Base-by-base conservation (phyloP, 2,888 invertebrate genomes). In the Orthonevra nobilis region DNA sequence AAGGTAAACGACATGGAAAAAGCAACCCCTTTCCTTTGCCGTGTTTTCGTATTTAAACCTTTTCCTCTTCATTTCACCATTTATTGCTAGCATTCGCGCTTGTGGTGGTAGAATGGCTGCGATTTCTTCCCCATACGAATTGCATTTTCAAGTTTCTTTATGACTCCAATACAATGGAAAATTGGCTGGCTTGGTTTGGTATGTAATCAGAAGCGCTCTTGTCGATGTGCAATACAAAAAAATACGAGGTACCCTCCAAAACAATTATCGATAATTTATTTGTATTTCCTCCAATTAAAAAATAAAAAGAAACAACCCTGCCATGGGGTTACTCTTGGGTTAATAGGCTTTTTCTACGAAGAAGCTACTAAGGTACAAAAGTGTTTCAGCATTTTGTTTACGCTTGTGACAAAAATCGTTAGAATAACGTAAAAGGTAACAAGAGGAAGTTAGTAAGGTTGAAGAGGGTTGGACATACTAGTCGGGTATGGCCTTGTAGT, bases 1-100 rank as follows among this genome's bases (percentile, higher is more conserved):
- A 72, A 19, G 56, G 72, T 73, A 73, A 79, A 79, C 79, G 79
- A 73, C 66, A 72, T 38, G 72, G 64, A 77, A 73, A 79, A 73
- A 30, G 61, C 40, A 66, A 79, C 79, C 79, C 61, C 30, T 68
- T 79, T 61, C 73, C 34, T 61, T 42, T 40, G 46, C 46, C 48
- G 7, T 26, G 34, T 34, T 44, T 46, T 38, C 48, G 7, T 26
- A 42, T 34, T 44, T 46, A 66, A 66, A 66, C 64, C n/a, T 40
- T 52, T 73, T 79, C 61, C 66, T 38, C 61, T 46, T 73, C 79
- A 68, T 66, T 73, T 52, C 66, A 66, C 48, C 54, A 56, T 69
- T 20, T 42, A 60, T 46, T 50, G 40, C 34, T 7, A 48, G 69
- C 38, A 60, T 56, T 26, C 19, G 19, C 12, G 32, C n/a, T 52